Evolutionary conservation across 1,140 invertebrate genomes (phyloP).

Genomic region (Drosophila suzukii): DNA sequence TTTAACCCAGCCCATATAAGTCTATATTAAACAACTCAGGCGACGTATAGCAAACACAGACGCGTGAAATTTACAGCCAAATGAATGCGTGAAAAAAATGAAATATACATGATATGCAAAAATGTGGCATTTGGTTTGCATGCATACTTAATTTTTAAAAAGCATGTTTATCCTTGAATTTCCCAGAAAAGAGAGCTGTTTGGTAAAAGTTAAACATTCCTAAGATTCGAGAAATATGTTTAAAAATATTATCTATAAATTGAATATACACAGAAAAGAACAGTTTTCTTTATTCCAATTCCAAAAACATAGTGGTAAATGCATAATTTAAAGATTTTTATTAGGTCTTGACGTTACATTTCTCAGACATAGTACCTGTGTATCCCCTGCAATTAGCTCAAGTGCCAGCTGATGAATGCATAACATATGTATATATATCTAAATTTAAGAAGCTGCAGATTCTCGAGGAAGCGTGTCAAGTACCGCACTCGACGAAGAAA

Average conservation of each 20-base stretch:
- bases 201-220: not conserved
- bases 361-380: no score
- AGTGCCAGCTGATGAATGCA: conserved; percentile 2
- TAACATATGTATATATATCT: not conserved
- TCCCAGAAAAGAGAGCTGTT: not conserved
- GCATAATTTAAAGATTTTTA: no score
- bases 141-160: conserved; percentile 13
- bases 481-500: conserved; percentile 10
- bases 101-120: conserved; percentile 28
- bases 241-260: no score
- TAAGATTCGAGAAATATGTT: not conserved
- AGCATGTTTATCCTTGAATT: not conserved
- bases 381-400: conserved; percentile 12
- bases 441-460: conserved; percentile 17
- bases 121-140: conserved; percentile 21
- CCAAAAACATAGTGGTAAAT: no score
- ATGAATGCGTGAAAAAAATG: not conserved
- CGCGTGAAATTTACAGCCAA: not conserved
- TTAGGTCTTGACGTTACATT: no score
- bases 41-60: not conserved
- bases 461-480: conserved; percentile 43
- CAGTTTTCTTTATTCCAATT: no score
- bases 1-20: not conserved
- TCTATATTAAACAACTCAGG: not conserved
- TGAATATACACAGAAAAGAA: no score